Evolutionary conservation across 2,888 invertebrate genomes (phyloP).

Genomic region (Drosophila neotestacea): DNA sequence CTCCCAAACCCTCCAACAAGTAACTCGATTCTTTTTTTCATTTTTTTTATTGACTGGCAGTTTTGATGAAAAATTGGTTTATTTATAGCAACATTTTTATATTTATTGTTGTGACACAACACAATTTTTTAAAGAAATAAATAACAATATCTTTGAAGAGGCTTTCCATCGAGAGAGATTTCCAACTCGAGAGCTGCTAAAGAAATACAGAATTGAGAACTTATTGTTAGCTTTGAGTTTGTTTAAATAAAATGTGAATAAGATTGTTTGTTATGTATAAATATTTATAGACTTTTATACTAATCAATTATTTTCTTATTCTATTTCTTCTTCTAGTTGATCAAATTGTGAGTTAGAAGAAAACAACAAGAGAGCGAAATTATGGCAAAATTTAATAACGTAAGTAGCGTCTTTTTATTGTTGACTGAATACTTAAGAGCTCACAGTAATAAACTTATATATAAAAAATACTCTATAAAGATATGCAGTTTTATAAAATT

Average conservation of each 20-base stretch:
- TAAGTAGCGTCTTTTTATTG: slow-evolving; percentile 45
- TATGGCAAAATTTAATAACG: slow-evolving; percentile 58
- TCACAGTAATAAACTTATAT: slow-evolving; percentile 1
- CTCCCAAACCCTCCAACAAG: slow-evolving; percentile 24
- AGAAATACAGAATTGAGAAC: slow-evolving; percentile 5
- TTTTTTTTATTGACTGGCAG: slow-evolving; percentile 61
- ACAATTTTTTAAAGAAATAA: slow-evolving; percentile 37
- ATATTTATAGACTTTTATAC: slow-evolving; percentile 26
- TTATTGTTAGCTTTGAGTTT: slow-evolving; percentile 33
- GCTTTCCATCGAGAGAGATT: slow-evolving; percentile 12
- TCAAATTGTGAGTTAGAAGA: slow-evolving; percentile 18
- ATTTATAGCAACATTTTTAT: slow-evolving; percentile 67
- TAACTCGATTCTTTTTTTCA: slow-evolving; percentile 31
- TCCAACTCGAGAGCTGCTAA: slow-evolving; percentile 12
- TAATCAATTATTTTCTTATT: slow-evolving; percentile 39
- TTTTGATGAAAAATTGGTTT: slow-evolving; percentile 68
- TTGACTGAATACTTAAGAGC: slow-evolving; percentile 42
- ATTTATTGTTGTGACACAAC: slow-evolving; percentile 57
- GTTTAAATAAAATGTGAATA: background rate
- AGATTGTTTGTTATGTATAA: background rate
- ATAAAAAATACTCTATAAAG: slow-evolving; percentile 25
- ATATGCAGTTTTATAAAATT: slow-evolving; percentile 58
- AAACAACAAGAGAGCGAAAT: slow-evolving; percentile 13
- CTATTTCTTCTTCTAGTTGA: slow-evolving; percentile 36
- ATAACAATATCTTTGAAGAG: slow-evolving; percentile 28